A percentile compares a stretch with the other conserved stretches of the same genome.
Evolutionary conservation across 2,888 invertebrate genomes (phyloP).

Genomic region (Cremastinae sp.): DNA sequence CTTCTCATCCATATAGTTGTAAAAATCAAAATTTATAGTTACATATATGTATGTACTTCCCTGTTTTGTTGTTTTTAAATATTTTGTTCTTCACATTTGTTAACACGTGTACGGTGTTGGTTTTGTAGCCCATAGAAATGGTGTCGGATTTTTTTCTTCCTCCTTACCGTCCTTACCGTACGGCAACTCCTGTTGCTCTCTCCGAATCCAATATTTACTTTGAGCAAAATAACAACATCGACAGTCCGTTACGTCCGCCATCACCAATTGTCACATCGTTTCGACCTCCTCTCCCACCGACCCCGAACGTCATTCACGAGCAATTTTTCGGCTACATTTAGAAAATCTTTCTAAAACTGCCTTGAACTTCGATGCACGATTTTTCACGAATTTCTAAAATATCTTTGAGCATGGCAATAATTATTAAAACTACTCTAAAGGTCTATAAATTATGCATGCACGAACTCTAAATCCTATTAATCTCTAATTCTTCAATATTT

Average conservation of each 20-base stretch:
- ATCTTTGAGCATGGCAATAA: slow-evolving; percentile 30
- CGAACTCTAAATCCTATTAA: slow-evolving; percentile 20
- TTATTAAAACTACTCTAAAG: slow-evolving; percentile 4
- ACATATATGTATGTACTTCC: too few species aligned
- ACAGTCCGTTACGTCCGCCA: slow-evolving; percentile 78
- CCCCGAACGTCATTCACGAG: slow-evolving; percentile 83
- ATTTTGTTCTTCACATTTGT: slow-evolving; percentile 76
- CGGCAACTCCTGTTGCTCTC: slow-evolving; percentile 73
- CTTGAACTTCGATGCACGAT: slow-evolving; percentile 41
- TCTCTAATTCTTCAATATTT: slow-evolving; percentile 15
- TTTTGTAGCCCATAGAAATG: slow-evolving; percentile 86
- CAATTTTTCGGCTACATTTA: slow-evolving; percentile 79
- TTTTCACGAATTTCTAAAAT: background rate
- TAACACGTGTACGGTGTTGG: slow-evolving; percentile 62
- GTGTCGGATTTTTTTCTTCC: slow-evolving; percentile 89
- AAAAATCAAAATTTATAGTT: too few species aligned
- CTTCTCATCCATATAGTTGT: too few species aligned
- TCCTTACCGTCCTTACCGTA: slow-evolving; percentile 80
- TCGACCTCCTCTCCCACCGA: slow-evolving; percentile 79
- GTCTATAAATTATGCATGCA: slow-evolving; percentile 27
- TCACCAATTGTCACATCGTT: slow-evolving; percentile 62
- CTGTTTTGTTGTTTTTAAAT: slow-evolving; percentile 64
- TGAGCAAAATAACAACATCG: slow-evolving; percentile 75
- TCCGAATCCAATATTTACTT: slow-evolving; percentile 66
- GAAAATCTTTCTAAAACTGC: slow-evolving; percentile 50